phyloP scores from a whole-genome alignment of 2,888 invertebrate genomes.

The Arrhopalites spinosus region DNA sequence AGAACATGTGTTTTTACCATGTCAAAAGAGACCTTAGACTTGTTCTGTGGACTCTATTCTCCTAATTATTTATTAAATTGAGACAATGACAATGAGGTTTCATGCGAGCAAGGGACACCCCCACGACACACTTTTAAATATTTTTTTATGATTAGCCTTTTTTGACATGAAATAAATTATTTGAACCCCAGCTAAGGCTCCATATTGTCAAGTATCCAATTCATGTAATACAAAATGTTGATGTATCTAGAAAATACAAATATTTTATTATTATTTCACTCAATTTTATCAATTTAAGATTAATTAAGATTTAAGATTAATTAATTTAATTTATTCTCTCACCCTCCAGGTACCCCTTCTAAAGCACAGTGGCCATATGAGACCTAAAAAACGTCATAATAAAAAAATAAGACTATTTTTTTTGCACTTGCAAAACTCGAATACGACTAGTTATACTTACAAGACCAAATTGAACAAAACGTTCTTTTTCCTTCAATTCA shows the following conservation, averaged over 20 bases:
- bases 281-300: too few species aligned
- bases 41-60: too few species aligned
- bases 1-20: too few species aligned
- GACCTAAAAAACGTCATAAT: slow-evolving; percentile 15
- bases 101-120: too few species aligned
- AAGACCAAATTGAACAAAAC: slow-evolving; percentile 46
- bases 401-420: neutral
- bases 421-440: neutral
- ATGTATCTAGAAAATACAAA: slow-evolving; percentile 45
- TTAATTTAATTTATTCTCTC: slow-evolving; percentile 38
- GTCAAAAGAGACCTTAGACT: too few species aligned
- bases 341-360: slow-evolving; percentile 51
- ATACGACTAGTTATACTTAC: slow-evolving; percentile 11
- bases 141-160: too few species aligned
- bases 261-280: neutral
- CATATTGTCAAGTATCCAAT: slow-evolving; percentile 52
- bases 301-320: too few species aligned
- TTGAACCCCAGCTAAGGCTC: too few species aligned
- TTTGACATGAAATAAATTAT: too few species aligned
- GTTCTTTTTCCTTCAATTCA: slow-evolving; percentile 23
- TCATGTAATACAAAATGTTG: slow-evolving; percentile 50
- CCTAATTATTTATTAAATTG: too few species aligned
- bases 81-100: too few species aligned
- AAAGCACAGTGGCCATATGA: slow-evolving; percentile 51
- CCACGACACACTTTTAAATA: too few species aligned